Percentiles rank a stretch among this genome's conserved stretches.
These are phyloP conservation scores for Botia almorhae DNA, from an alignment of 2,797 vertebrate genomes.

Conservation along the genomic window DNA sequence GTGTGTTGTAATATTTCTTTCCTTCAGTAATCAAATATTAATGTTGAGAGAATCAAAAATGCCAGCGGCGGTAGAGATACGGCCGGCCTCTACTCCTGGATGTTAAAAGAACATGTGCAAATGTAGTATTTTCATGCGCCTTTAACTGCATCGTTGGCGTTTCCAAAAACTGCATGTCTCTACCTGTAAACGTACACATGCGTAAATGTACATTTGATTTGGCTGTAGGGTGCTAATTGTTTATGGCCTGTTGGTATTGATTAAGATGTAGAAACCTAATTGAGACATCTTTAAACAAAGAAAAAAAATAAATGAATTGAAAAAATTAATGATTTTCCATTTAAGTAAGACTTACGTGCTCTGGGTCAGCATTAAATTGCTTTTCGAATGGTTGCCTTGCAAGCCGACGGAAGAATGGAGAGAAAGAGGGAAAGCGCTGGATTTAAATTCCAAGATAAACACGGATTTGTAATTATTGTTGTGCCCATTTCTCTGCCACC, in stretches of 20 bases:
- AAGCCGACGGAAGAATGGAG: conserved; percentile 70
- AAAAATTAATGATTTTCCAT: conserved; percentile 49
- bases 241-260: conserved; percentile 14
- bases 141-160: neutral
- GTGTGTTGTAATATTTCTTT: conserved; percentile 62
- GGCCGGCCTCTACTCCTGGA: conserved; percentile 14
- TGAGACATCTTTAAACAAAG: conserved; percentile 62
- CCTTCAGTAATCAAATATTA: conserved; percentile 60
- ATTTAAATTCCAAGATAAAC: conserved; percentile 66
- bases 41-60: conserved; percentile 57
- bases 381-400: conserved; percentile 70
- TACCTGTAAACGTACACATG: neutral
- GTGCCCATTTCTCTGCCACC: conserved; percentile 64
- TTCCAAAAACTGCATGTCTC: neutral
- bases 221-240: neutral
- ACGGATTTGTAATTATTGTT: conserved; percentile 67
- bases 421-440: conserved; percentile 63
- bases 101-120: conserved; percentile 8
- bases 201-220: conserved; percentile 10
- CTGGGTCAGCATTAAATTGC: conserved; percentile 70
- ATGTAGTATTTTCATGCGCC: conserved; percentile 9
- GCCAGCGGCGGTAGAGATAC: conserved; percentile 32
- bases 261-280: conserved; percentile 53
- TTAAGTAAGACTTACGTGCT: conserved; percentile 71
- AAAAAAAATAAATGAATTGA: conserved; percentile 65